phyloP scores from a whole-genome alignment of 2,797 vertebrate genomes.

The Neopelma chrysocephalum region DNA sequence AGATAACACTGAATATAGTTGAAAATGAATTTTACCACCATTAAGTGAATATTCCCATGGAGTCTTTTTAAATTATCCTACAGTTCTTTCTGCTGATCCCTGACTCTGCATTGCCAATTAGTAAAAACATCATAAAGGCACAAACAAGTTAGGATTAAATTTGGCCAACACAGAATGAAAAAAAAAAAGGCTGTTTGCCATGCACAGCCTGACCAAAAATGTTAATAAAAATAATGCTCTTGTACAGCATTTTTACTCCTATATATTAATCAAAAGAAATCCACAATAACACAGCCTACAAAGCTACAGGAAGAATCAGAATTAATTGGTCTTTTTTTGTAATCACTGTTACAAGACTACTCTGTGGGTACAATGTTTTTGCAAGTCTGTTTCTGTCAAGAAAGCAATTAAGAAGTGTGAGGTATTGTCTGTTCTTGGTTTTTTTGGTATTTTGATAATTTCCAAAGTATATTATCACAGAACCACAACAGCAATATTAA shows the following conservation, averaged over 20 bases:
- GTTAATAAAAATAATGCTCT: not conserved
- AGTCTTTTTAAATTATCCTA: not conserved
- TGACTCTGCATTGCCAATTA: not conserved
- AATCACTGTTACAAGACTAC: not conserved
- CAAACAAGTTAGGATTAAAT: not conserved
- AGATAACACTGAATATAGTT: conserved; percentile 2
- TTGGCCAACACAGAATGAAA: not conserved
- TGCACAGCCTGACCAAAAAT: not conserved
- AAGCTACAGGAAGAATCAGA: not conserved
- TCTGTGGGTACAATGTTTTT: not conserved
- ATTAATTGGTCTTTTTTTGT: not conserved
- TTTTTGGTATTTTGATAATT: not conserved
- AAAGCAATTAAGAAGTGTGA: not conserved
- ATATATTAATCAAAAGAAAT: not conserved
- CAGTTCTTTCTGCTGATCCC: not conserved
- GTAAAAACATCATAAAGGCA: not conserved
- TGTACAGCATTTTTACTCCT: not conserved
- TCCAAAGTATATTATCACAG: not conserved
- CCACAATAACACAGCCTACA: not conserved
- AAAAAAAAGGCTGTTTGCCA: not conserved
- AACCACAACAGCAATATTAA: not conserved
- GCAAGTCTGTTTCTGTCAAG: not conserved
- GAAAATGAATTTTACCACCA: not conserved
- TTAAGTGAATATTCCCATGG: not conserved
- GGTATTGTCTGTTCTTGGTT: accelerated